phyloP scores from a whole-genome alignment of 2,888 invertebrate species.

The Lacanobia oleracea region DNA sequence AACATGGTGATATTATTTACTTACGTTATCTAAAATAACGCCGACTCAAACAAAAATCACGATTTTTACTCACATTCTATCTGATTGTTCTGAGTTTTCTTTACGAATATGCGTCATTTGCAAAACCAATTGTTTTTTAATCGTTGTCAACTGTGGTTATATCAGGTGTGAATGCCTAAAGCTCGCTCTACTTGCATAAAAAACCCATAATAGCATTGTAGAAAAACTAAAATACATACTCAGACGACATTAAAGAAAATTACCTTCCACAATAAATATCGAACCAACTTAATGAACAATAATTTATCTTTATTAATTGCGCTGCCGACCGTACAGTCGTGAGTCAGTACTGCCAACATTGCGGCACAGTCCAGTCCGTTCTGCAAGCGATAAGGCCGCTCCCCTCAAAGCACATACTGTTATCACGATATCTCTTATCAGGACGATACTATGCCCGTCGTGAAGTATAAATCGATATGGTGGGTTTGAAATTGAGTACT shows the following conservation, averaged over 20 bases:
- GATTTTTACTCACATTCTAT: no score
- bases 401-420: slow-evolving; percentile 54
- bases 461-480: slow-evolving; percentile 56
- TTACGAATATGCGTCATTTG: no score
- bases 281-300: background rate
- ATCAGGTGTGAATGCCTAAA: background rate
- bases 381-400: slow-evolving; percentile 64
- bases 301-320: background rate
- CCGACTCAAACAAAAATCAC: no score
- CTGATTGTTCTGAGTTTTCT: no score
- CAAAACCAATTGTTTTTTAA: no score
- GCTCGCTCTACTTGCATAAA: background rate
- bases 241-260: background rate
- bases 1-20: no score
- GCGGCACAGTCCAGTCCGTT: slow-evolving; percentile 54
- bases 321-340: slow-evolving; percentile 35
- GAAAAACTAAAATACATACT: background rate
- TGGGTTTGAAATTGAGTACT: slow-evolving; percentile 3
- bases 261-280: background rate
- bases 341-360: slow-evolving; percentile 49
- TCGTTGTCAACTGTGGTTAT: background rate
- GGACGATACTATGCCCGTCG: slow-evolving; percentile 45
- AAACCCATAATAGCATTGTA: background rate
- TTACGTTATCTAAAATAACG: no score
- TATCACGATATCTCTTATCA: slow-evolving; percentile 64